A percentile compares a stretch with the other conserved stretches of the same genome.
Conservation (phyloP, 1,140 invertebrate genomes). For the Lasaia peninsularis region DNA sequence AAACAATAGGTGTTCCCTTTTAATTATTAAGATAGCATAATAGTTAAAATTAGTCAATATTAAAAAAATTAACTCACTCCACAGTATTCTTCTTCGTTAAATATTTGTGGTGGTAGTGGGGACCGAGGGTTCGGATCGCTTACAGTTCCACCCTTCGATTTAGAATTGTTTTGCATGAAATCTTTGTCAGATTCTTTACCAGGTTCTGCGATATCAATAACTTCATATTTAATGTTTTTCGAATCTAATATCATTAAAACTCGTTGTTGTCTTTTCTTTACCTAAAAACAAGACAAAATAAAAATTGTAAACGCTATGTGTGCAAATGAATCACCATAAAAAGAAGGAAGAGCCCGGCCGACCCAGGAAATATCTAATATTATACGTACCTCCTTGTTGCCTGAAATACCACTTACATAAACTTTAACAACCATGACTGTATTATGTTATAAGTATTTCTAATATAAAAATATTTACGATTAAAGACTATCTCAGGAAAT, state of each 20-base stretch:
- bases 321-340: slow-evolving; percentile 52
- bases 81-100: slow-evolving; percentile 94
- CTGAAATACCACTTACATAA: slow-evolving; percentile 92
- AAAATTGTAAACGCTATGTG: slow-evolving; percentile 51
- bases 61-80: slow-evolving; percentile 81
- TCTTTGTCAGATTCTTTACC: slow-evolving; percentile 92
- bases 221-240: slow-evolving; percentile 91
- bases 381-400: slow-evolving; percentile 90
- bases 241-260: slow-evolving; percentile 95
- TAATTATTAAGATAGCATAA: too few species aligned
- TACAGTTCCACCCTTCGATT: slow-evolving; percentile 84
- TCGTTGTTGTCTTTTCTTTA: slow-evolving; percentile 95
- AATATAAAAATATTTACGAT: slow-evolving; percentile 27
- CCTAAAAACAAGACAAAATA: slow-evolving; percentile 81
- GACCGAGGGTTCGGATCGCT: slow-evolving; percentile 80
- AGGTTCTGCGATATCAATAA: slow-evolving; percentile 95
- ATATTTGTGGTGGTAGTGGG: slow-evolving; percentile 94
- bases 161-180: slow-evolving; percentile 94
- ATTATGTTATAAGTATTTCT: slow-evolving; percentile 19
- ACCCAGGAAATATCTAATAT: slow-evolving; percentile 59
- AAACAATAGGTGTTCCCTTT: too few species aligned
- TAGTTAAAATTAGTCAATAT: too few species aligned
- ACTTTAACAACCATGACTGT: slow-evolving; percentile 90
- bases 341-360: slow-evolving; percentile 49
- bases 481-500: slow-evolving; percentile 57